A percentile compares a stretch with the other conserved stretches of the same genome.
Conservation (phyloP, 2,797 vertebrate genomes). For the Sebastes oblongus region DNA sequence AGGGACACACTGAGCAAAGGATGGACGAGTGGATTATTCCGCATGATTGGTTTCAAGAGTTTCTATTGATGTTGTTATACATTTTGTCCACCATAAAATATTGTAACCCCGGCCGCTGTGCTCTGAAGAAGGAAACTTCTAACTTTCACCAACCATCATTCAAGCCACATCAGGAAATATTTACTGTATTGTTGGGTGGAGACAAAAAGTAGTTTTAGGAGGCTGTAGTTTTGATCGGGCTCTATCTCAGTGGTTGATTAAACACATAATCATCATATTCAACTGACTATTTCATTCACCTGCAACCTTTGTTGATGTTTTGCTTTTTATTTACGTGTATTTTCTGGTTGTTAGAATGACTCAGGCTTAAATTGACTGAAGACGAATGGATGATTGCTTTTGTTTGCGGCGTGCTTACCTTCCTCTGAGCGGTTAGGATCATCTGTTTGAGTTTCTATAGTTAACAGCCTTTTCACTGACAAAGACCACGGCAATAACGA, state of each 20-base stretch:
- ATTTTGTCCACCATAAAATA: background rate
- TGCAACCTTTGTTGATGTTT: background rate
- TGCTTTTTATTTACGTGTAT: background rate
- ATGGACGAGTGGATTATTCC: background rate
- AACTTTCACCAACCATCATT: no score
- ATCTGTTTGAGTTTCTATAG: background rate
- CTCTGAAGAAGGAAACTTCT: background rate
- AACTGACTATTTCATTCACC: background rate
- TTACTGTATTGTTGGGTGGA: background rate
- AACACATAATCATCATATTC: background rate
- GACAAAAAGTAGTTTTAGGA: background rate
- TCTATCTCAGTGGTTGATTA: background rate
- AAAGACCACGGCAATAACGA: no score
- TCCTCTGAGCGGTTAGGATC: background rate
- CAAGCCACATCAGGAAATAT: background rate
- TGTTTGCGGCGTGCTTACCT: background rate
- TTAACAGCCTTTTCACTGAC: background rate
- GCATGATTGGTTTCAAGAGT: background rate
- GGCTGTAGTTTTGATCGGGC: background rate
- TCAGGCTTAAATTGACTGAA: background rate
- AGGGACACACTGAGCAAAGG: background rate
- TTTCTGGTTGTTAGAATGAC: background rate
- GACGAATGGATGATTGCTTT: background rate
- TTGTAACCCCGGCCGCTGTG: background rate
- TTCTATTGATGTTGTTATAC: background rate